Conservation (phyloP, 2,888 invertebrate species). For the Hetaerina titia region DNA sequence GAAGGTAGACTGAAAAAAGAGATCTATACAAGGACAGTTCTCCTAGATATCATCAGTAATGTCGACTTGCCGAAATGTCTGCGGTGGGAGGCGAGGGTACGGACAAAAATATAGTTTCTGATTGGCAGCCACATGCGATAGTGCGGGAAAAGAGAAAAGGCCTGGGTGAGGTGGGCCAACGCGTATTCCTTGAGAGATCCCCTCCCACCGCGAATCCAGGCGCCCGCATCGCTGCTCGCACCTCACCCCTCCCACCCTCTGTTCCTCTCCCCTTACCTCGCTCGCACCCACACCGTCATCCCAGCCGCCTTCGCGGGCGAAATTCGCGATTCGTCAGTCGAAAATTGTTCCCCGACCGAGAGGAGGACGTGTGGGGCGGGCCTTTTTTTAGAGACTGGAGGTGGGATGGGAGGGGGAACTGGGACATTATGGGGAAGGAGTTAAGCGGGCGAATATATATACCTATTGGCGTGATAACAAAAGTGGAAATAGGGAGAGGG, state of each 20-base stretch:
- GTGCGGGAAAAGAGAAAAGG: not conserved
- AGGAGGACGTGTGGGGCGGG: not conserved
- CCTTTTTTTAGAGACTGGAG: not conserved
- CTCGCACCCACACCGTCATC: too few species aligned
- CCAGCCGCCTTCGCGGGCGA: not conserved
- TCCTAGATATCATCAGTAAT: not conserved
- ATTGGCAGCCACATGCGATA: conserved; percentile 17
- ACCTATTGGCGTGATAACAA: not conserved
- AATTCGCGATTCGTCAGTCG: conserved; percentile 55
- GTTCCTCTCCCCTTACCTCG: too few species aligned
- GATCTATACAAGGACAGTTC: too few species aligned
- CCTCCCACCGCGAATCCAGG: not conserved
- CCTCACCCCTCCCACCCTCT: not conserved
- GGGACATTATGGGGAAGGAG: not conserved
- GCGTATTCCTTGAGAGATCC: not conserved
- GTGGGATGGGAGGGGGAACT: not conserved
- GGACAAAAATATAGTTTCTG: conserved; percentile 31
- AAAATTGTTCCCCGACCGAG: not conserved
- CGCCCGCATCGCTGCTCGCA: conserved; percentile 3
- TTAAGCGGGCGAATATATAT: not conserved
- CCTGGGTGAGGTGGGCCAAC: conserved; percentile 38
- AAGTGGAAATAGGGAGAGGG: not conserved
- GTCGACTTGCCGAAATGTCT: not conserved
- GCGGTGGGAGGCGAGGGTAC: not conserved
- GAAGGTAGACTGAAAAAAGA: too few species aligned